Conservation (phyloP, 1,140 invertebrate genomes). For the Drosophila chauvacae region DNA sequence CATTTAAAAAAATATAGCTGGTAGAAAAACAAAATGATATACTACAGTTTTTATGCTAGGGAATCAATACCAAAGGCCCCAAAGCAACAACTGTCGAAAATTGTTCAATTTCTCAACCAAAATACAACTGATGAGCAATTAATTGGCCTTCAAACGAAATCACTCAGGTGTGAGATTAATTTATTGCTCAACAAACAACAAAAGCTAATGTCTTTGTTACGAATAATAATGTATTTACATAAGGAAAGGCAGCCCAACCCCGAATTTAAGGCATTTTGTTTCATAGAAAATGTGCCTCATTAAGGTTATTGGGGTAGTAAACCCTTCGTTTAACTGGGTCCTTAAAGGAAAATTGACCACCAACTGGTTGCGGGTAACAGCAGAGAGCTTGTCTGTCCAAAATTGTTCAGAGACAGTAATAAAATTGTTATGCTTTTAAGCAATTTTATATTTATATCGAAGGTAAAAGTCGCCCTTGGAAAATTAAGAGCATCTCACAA, state of each 20-base stretch:
- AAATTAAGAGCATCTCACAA: background rate
- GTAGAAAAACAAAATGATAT: too few relatives aligned
- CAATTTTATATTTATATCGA: conserved; percentile 11
- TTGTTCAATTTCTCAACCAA: background rate
- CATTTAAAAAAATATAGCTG: background rate
- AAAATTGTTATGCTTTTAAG: conserved; percentile 9
- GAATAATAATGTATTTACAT: conserved; percentile 42
- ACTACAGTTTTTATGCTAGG: background rate
- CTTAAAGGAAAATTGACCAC: conserved; percentile 38
- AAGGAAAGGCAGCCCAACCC: conserved; percentile 12
- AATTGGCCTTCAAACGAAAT: conserved; percentile 16
- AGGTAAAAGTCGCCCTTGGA: background rate
- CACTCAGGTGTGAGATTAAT: conserved; percentile 3
- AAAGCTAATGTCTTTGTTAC: background rate
- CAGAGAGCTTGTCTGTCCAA: background rate
- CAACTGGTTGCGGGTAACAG: conserved; percentile 7
- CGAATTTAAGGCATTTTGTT: conserved; percentile 24
- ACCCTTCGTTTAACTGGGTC: conserved; percentile 37
- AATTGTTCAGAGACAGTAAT: conserved; percentile 14
- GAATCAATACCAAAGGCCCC: background rate
- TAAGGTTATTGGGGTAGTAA: conserved; percentile 38
- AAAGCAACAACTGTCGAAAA: background rate
- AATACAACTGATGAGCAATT: conserved; percentile 29
- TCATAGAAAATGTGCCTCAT: conserved; percentile 20
- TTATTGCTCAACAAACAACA: background rate